Base-by-base conservation (phyloP, 2,888 invertebrate genomes). In the Masnerella sp. region DNA sequence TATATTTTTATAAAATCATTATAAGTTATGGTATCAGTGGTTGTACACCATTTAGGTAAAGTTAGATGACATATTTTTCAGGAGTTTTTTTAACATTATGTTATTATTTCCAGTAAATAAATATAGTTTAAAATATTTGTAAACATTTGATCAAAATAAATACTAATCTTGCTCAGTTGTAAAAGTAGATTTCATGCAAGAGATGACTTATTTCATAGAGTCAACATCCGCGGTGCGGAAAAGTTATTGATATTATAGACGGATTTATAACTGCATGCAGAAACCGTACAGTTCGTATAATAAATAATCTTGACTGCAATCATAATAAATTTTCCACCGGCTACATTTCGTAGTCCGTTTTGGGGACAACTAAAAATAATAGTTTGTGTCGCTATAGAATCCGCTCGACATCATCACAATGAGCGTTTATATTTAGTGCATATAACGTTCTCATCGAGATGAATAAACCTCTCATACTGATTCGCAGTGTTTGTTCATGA, bases 361-460 rank as follows among this genome's bases (percentile, higher is more conserved):
- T 49, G 49, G 34, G 49, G 32, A 49, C 49, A 49, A 49, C 34
- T 49, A 49, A 32, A 49, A 49, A 49, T 49, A 49, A 49, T 49
- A 49, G 28, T 49, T 47, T 34, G n/a, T 22, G 9, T 22, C n/a
- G 45, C 15, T 45, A 45, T 15, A 15, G 45, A 45, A 45, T 15
- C 9, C 28, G 28, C 28, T 7, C 15, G 45, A 45, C 45, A 28
- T 15, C 45, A 28, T 28, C 45, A 45, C 45, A 45, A 45, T 45
- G 45, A 14, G 28, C 22, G n/a, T 28, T 45, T 28, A 28, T 28
- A 45, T 45, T 45, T 45, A 45, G 45, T 15, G 45, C 9, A 28
- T 28, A 45, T 45, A 45, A 28, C 28, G 45, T 45, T 45, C 28
- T 45, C 45, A 45, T 45, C 45, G 9, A 45, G 45, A 25, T 28